A percentile compares a stretch with the other conserved stretches of the same genome.
phyloP scores from a whole-genome alignment of 2,113 vertebrate genomes.

The Saguinus imperator region DNA sequence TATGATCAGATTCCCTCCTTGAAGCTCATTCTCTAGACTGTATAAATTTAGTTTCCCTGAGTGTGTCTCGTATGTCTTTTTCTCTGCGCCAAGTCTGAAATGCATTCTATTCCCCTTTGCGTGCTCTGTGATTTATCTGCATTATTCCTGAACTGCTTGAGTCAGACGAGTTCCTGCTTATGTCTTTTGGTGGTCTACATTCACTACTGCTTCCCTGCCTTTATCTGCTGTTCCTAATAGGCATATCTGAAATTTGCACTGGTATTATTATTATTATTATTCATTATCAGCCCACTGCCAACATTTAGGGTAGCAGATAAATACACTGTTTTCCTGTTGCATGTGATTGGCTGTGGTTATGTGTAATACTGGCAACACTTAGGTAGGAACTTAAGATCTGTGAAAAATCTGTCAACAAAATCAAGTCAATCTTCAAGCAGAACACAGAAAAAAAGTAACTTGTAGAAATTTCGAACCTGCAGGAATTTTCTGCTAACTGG shows the following conservation, averaged over 20 bases:
- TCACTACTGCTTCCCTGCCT: slow-evolving; percentile 36
- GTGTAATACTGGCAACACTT: neutral
- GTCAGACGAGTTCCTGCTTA: slow-evolving; percentile 34
- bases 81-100: slow-evolving; percentile 52
- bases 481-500: slow-evolving; percentile 58
- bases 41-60: slow-evolving; percentile 65
- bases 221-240: slow-evolving; percentile 31
- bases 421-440: neutral
- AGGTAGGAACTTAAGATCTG: neutral
- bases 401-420: slow-evolving; percentile 32
- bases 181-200: slow-evolving; percentile 51
- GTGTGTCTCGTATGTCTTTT: slow-evolving; percentile 69
- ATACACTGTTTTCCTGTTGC: neutral
- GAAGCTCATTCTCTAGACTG: slow-evolving; percentile 63
- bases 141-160: slow-evolving; percentile 50
- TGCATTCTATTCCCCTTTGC: slow-evolving; percentile 57
- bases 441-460: neutral
- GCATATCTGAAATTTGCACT: slow-evolving; percentile 28
- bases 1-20: slow-evolving; percentile 69
- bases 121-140: slow-evolving; percentile 68
- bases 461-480: neutral
- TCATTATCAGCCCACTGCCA: neutral
- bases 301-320: slow-evolving; percentile 21
- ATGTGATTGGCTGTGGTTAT: neutral
- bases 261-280: neutral